A percentile compares a stretch with the other conserved stretches of the same genome.
phyloP scores from a whole-genome alignment of 2,113 vertebrate genomes.

The Phocoena sinus region DNA sequence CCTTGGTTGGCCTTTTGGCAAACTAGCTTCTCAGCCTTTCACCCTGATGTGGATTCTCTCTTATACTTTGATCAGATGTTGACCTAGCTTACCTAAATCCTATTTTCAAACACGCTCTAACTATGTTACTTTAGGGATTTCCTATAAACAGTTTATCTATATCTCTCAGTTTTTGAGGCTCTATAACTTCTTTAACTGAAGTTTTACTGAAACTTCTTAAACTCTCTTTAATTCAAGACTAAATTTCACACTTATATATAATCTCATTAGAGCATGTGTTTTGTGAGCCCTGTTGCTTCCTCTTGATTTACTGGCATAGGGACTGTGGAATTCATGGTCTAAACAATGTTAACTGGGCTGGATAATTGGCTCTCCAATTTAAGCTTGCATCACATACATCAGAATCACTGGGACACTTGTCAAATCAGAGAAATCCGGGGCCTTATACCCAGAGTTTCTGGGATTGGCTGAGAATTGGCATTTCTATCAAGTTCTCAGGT shows the following conservation, averaged over 20 bases:
- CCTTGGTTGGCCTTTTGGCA: not conserved
- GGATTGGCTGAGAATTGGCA: not conserved
- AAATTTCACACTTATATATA: not conserved
- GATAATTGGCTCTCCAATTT: not conserved
- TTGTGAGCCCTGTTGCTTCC: not conserved
- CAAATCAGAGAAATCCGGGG: not conserved
- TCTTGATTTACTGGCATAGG: not conserved
- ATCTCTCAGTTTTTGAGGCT: not conserved
- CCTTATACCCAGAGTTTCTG: not conserved
- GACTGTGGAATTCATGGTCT: not conserved
- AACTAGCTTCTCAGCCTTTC: conserved; percentile 5
- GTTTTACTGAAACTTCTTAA: not conserved
- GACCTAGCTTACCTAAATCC: not conserved
- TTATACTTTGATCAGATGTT: conserved; percentile 23
- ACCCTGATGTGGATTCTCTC: not conserved
- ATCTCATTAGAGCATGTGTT: not conserved
- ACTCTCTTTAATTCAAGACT: not conserved
- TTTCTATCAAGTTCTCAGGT: not conserved
- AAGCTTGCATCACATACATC: not conserved
- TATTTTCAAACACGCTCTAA: not conserved
- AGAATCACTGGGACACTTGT: not conserved
- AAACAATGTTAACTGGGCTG: not conserved
- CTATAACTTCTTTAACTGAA: not conserved
- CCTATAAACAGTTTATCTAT: not conserved
- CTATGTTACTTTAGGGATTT: conserved; percentile 13